Conservation (phyloP, 2,888 invertebrate species). For the Protonemura montana region DNA sequence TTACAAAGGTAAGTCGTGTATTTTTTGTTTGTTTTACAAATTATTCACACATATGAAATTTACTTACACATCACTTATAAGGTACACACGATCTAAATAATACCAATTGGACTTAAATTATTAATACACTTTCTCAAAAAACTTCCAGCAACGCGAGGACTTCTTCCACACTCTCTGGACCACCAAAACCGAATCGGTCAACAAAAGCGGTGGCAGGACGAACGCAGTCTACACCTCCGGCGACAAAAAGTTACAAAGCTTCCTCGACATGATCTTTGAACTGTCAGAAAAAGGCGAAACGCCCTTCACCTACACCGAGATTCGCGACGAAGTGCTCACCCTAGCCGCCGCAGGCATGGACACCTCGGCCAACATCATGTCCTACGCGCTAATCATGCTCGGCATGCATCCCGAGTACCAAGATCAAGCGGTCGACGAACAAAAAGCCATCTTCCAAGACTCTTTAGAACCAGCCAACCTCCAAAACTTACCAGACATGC, state of each 20-base stretch:
- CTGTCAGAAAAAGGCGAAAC: slow-evolving; percentile 24
- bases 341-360: slow-evolving; percentile 50
- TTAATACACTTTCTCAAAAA: too few relatives aligned
- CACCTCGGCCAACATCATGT: slow-evolving; percentile 46
- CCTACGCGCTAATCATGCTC: slow-evolving; percentile 47
- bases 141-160: not conserved
- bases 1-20: too few relatives aligned
- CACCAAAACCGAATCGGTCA: not conserved
- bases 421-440: slow-evolving; percentile 46
- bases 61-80: too few relatives aligned
- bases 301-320: slow-evolving; percentile 39
- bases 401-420: slow-evolving; percentile 40
- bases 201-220: not conserved
- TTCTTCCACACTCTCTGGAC: not conserved
- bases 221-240: not conserved
- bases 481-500: slow-evolving; percentile 49
- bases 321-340: slow-evolving; percentile 48
- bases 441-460: slow-evolving; percentile 45
- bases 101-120: too few relatives aligned
- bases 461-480: slow-evolving; percentile 37
- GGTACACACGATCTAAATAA: too few relatives aligned
- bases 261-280: slow-evolving; percentile 14
- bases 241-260: not conserved
- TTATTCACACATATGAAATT: too few relatives aligned
- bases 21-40: too few relatives aligned